Evolutionary conservation across 2,113 vertebrate genomes (phyloP), one percentile per base, ranked within the genome.

Genomic region (Micronycteris hirsuta): DNA sequence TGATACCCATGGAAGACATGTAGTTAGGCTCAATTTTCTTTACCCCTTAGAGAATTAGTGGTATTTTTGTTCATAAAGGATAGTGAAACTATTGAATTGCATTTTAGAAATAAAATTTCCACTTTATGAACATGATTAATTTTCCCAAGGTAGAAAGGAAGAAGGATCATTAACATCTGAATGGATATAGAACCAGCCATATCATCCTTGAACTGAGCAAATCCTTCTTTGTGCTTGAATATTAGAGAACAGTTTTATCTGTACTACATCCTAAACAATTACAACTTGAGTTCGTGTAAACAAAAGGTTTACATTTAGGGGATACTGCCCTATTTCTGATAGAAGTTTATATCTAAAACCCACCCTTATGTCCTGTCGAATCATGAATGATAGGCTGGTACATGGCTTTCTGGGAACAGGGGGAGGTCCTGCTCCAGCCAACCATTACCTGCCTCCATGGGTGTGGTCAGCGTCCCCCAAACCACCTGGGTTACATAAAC

Each of bases 61-160:
- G n/a, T 58, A 38, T 45, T 94, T 90, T 96, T 89, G 13, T 86
- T 90, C 31, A 76, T 52, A 76, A 89, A 85, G 33, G 52, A 84
- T 80, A 67, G 5, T 77, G 17, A 93, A 68, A 70, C 85, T 41
- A 77, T 26, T 85, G 47, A 65, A 14, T 11, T 84, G 0, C 19
- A 83, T 67, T 91, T 89, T 88, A 95, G 49, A 94, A 92, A 56
- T 83, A 61, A 81, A 82, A 28, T 47, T 80, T 93, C 85, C 13
- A 85, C 33, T 88, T 71, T 67, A 85, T 89, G 70, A 82, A 86
- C 33, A 61, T 58, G 16, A 77, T 91, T 65, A 47, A 26, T 38
- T 73, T 89, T 86, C 97, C 26, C 49, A 76, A 91, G 47, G 9
- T 31, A 77, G 20, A 76, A 96, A 86, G 90, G 47, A 47, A 49